These are phyloP conservation scores for Druceiella hillmani DNA, from an alignment of 2,888 invertebrate species.

Conservation along the genomic window DNA sequence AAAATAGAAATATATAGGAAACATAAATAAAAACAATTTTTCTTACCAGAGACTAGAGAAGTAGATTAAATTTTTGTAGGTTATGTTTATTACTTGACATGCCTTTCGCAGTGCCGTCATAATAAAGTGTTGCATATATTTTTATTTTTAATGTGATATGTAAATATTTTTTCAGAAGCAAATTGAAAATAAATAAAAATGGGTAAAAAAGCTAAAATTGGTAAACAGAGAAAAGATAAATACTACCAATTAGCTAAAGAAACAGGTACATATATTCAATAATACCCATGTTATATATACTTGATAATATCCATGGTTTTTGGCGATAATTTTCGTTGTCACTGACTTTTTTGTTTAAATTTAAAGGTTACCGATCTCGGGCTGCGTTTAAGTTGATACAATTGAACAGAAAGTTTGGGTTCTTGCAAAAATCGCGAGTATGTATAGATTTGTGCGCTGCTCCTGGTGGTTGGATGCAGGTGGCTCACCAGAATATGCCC, in stretches of 20 bases:
- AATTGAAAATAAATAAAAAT: conserved; percentile 49
- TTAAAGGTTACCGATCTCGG: conserved; percentile 95
- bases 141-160: background rate
- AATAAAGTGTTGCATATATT: conserved; percentile 1
- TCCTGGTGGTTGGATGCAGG: conserved; percentile 99
- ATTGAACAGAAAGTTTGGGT: conserved; percentile 94
- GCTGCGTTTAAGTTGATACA: conserved; percentile 99
- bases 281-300: background rate
- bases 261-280: conserved; percentile 70
- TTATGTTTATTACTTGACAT: conserved; percentile 2
- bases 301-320: conserved; percentile 1
- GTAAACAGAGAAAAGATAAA: conserved; percentile 97
- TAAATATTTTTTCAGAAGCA: too few species aligned
- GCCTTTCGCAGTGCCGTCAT: conserved; percentile 1
- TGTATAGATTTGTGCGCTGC: conserved; percentile 98
- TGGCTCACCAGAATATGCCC: conserved; percentile 97
- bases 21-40: too few species aligned
- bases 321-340: too few species aligned
- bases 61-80: too few species aligned
- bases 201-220: conserved; percentile 94
- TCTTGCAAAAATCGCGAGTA: conserved; percentile 92
- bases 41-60: too few species aligned
- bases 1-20: too few species aligned
- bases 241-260: conserved; percentile 98
- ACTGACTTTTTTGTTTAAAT: too few species aligned